Evolutionary conservation across 2,797 vertebrate species (phyloP).

Genomic region (Acridotheres tristis): DNA sequence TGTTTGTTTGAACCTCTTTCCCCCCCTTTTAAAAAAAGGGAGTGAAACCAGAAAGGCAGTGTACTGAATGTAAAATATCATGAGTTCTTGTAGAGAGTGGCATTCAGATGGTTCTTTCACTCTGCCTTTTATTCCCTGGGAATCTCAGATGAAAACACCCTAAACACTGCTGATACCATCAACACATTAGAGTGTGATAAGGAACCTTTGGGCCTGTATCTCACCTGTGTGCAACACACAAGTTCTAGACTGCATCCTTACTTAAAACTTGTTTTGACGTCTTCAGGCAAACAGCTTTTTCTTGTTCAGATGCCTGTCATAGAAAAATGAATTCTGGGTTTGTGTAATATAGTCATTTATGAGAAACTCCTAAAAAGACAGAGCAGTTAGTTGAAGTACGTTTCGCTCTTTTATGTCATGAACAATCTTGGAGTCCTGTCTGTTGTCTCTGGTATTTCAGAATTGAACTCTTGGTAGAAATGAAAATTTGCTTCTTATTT

Average conservation of each 20-base stretch:
- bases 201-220: constrained; percentile 1
- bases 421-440: neutral
- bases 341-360: neutral
- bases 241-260: neutral
- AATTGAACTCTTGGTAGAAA: neutral
- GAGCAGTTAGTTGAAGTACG: neutral
- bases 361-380: neutral
- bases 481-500: neutral
- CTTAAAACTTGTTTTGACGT: constrained; percentile 28
- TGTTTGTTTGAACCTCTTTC: neutral
- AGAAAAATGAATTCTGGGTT: neutral
- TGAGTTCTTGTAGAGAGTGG: neutral
- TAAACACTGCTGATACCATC: neutral
- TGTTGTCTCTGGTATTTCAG: neutral
- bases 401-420: neutral
- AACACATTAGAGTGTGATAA: neutral
- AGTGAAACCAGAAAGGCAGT: neutral
- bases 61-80: neutral
- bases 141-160: neutral
- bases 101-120: neutral
- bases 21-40: neutral
- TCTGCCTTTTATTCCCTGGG: neutral
- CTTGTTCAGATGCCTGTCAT: neutral
- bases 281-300: neutral
- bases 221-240: neutral